Evolutionary conservation across 2,888 invertebrate species (phyloP), one percentile per base, ranked within the genome.

Genomic region (Erpobdella octoculata): DNA sequence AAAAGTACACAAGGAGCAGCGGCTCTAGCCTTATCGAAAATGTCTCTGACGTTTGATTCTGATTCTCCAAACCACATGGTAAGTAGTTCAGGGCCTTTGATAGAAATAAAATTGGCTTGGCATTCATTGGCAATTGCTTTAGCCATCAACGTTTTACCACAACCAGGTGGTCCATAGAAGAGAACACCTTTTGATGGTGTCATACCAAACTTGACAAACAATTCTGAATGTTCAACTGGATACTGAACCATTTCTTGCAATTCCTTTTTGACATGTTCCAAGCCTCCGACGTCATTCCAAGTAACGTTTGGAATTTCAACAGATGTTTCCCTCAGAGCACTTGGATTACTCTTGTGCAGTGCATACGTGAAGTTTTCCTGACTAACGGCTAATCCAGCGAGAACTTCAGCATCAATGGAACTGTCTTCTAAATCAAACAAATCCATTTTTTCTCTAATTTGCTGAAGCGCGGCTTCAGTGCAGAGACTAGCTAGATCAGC

Each of bases 21-120:
- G 12, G 35, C 25, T 8, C 79, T 79, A 83, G 91, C 91, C 88
- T 98, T 99, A 84, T 98, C 98, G 82, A 98, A 99, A 78, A 98
- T 95, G 84, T 98, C 98, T 78, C 98, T 88, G 76, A 99, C 97
- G 82, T 98, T 98, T 70, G 98, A 97, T 85, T 99, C 98, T 28
- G 96, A 97, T 85, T 99, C 98, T 82, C 98, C 98, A 84, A 99
- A 99, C 98, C 98, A 99, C 98, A 98, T 99, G 66, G 98, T 98
- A 73, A 98, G 88, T 77, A 98, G 86, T 83, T 98, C 98, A 25
- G 88, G 88, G 0, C 96, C 98, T 84, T 98, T 98, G 77, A 99
- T 93, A 0, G 95, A 96, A 82, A 98, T 99, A 85, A 98, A 98
- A 85, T 98, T 98, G 36, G 98, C 98, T 85, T 98, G 98, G 81